Evolutionary conservation across 2,888 invertebrate genomes (phyloP), one percentile per base, ranked within the genome.

Genomic region (Eledona agricola): DNA sequence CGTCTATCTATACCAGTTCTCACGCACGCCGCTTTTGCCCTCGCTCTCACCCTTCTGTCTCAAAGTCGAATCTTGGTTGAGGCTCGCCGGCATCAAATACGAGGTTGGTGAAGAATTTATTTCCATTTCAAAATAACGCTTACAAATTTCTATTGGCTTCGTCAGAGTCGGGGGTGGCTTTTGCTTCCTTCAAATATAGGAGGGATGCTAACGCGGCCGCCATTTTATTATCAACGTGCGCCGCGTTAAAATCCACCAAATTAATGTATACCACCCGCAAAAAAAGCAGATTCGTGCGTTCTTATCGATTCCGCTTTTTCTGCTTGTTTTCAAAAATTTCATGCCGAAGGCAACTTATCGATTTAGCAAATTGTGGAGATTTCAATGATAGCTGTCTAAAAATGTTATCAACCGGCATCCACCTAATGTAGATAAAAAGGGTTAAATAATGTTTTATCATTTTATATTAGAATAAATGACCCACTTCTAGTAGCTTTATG

Each of bases 51-150:
- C 94, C 51, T 95, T 90, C 78, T 94, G 93, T 80, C 85, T 96
- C 75, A 96, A 96, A 84, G 91, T 95, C 69, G 96, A 96, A 82
- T 93, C 95, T 71, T 96, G 94, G 93, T 83, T 96, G 64, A 85
- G 96, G 75, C 84, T 96, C 70, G 88, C 89, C 72, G 92, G 89
- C 74, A 83, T 95, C 76, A 93, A 91, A 80, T 96, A 95, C 79
- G 94, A 95, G 92, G 95, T 95, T 80, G 84, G 87, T 77, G n/a
- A n/a, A n/a, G n/a, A n/a, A n/a, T n/a, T n/a, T n/a, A n/a, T n/a
- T n/a, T n/a, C n/a, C n/a, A n/a, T n/a, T n/a, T n/a, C n/a, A n/a
- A n/a, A n/a, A n/a, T n/a, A n/a, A n/a, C n/a, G n/a, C n/a, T n/a
- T n/a, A n/a, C n/a, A n/a, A n/a, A n/a, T n/a, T n/a, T n/a, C n/a